A percentile compares a stretch with the other conserved stretches of the same genome.
Evolutionary conservation across 2,888 invertebrate species (phyloP).

Genomic region (Drosophila setosimentum): DNA sequence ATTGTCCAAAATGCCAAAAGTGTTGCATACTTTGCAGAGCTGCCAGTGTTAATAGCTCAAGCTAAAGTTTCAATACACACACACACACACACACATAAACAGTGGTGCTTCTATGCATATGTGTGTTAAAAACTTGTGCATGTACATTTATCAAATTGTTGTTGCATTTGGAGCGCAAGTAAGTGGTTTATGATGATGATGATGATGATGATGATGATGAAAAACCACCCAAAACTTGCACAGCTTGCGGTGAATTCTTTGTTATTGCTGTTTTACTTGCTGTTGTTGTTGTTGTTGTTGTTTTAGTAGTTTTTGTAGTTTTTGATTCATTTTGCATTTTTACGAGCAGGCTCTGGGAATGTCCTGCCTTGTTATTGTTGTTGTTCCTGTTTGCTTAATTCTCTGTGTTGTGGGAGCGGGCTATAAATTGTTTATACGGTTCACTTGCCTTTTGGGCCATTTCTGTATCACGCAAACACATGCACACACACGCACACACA

Average conservation of each 20-base stretch:
- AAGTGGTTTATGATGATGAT: conserved; percentile 79
- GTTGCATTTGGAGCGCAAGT: conserved; percentile 79
- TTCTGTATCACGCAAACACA: conserved; percentile 73
- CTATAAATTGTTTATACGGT: conserved; percentile 78
- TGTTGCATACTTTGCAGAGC: conserved; percentile 55
- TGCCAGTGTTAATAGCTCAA: conserved; percentile 11
- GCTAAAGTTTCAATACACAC: conserved; percentile 18
- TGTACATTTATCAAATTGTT: conserved; percentile 73
- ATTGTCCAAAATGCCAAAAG: conserved; percentile 19
- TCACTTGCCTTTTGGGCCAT: conserved; percentile 78
- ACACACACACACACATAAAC: conserved; percentile 5
- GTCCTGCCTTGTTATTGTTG: conserved; percentile 37
- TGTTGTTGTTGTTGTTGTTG: conserved; percentile 9
- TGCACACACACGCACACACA: conserved; percentile 16
- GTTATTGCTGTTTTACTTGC: background rate
- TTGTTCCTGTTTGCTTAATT: conserved; percentile 51
- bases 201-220: background rate
- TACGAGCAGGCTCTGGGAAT: conserved; percentile 61
- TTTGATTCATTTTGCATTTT: conserved; percentile 73
- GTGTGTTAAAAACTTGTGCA: conserved; percentile 39
- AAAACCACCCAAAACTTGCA: conserved; percentile 6
- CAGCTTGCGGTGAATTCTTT: conserved; percentile 30
- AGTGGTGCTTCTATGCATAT: conserved; percentile 1
- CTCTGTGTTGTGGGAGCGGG: conserved; percentile 54
- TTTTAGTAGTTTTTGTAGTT: conserved; percentile 26